phyloP scores from a whole-genome alignment of 2,797 vertebrate species.

The Remorina albescens region DNA sequence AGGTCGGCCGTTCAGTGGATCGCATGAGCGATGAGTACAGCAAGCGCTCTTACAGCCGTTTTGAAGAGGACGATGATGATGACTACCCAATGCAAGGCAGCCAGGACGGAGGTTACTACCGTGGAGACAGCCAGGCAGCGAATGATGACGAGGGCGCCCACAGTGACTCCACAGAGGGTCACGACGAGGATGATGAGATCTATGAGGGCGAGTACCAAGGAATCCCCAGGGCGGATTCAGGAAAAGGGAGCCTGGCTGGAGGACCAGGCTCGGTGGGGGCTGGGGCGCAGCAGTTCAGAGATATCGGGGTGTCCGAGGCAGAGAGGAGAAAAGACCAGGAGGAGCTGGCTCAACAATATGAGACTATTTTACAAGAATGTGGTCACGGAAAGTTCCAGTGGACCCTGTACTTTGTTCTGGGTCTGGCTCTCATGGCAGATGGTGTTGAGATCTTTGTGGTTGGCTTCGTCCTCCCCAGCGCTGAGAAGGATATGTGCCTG shows the following conservation, averaged over 20 bases:
- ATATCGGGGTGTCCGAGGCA: conserved; percentile 84
- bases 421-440: conserved; percentile 95
- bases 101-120: conserved; percentile 86
- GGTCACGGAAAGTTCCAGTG: conserved; percentile 97
- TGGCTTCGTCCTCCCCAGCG: conserved; percentile 96
- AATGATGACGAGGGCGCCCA: conserved; percentile 92
- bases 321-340: conserved; percentile 91
- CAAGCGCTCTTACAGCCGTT: conserved; percentile 93
- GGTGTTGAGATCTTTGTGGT: conserved; percentile 97
- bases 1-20: conserved; percentile 91
- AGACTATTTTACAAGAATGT: conserved; percentile 95
- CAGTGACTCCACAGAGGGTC: conserved; percentile 96
- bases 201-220: conserved; percentile 98
- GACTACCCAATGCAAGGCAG: conserved; percentile 85
- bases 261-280: conserved; percentile 70
- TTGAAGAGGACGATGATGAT: conserved; percentile 94
- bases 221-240: conserved; percentile 92
- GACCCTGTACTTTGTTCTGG: conserved; percentile 95
- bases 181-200: conserved; percentile 97
- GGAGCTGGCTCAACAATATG: conserved; percentile 95
- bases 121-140: conserved; percentile 85
- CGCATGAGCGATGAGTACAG: conserved; percentile 92
- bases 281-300: conserved; percentile 79
- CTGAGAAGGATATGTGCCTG: conserved; percentile 97
- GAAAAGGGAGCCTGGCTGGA: conserved; percentile 84